phyloP scores from a whole-genome alignment of 2,797 vertebrate genomes.

The Zenarchopterus dispar region DNA sequence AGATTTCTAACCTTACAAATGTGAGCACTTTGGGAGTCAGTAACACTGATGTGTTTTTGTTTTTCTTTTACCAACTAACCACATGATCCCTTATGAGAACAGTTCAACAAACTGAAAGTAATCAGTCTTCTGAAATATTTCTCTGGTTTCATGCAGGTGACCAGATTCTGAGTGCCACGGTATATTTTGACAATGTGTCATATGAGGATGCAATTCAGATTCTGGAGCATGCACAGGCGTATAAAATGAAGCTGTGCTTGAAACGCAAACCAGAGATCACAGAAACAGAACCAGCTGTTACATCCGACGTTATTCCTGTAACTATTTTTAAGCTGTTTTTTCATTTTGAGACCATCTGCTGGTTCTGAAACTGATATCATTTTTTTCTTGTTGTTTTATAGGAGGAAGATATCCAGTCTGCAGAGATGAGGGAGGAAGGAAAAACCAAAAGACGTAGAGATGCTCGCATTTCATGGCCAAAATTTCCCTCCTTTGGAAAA shows the following conservation, averaged over 20 bases:
- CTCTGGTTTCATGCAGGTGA: slow-evolving; percentile 82
- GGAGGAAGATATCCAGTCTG: slow-evolving; percentile 76
- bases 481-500: slow-evolving; percentile 89
- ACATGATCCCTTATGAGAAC: neutral
- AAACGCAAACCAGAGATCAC: slow-evolving; percentile 85
- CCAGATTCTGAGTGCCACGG: slow-evolving; percentile 93
- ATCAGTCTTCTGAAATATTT: neutral
- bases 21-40: neutral
- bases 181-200: slow-evolving; percentile 94
- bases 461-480: slow-evolving; percentile 93
- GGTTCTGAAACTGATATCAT: slow-evolving; percentile 11
- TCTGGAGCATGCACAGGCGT: slow-evolving; percentile 92
- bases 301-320: slow-evolving; percentile 73
- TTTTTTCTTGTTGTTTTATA: slow-evolving; percentile 55
- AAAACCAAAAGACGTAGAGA: slow-evolving; percentile 86
- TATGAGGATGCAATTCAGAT: slow-evolving; percentile 97
- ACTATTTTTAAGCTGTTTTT: slow-evolving; percentile 45
- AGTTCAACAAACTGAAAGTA: neutral
- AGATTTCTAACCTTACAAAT: neutral
- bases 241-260: slow-evolving; percentile 91
- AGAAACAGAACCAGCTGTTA: slow-evolving; percentile 64
- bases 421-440: slow-evolving; percentile 79
- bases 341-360: neutral
- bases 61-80: neutral
- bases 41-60: neutral